Evolutionary conservation across 2,797 vertebrate species (phyloP), one percentile per base, ranked within the genome.

Genomic region (Enteromius viviparus): DNA sequence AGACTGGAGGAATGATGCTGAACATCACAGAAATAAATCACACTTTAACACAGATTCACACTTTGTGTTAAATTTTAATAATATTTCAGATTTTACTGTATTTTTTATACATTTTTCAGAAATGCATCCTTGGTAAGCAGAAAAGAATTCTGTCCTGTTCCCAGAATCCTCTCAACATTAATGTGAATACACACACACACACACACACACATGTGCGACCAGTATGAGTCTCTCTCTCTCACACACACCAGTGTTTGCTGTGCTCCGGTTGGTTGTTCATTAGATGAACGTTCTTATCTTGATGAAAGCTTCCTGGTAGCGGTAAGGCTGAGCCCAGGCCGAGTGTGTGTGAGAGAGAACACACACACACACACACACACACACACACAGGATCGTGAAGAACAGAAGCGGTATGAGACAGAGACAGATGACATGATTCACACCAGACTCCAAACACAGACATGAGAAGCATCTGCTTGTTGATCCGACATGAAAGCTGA

Each of bases 401-500:
- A 72, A 17, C 70, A 72, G 26, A 72, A 74, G 70, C 70, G 0
- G 49, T 37, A 49, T 8, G 71, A n/a, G 49, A 45, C 51, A 17
- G n/a, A 77, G 26, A 45, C 76, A 66, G 42, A 51, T 51, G 62
- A 66, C 58, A 55, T 37, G 71, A 74, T 66, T 78, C 69, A 71
- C 45, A 4, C 26, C 76, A 78, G 60, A 74, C 71, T 55, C 71
- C 45, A 66, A 51, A 79, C 64, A 79, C 21, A 23, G 26, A 53
- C 29, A 79, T 17, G 19, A 26, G 66, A 66, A 79, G 77, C 77
- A 78, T 78, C 58, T 65, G 76, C 32, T 78, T 26, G 47, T n/a
- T 34, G 70, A 51, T 51, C 29, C 34, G 29, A 53, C 70, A 74
- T 53, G 32, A 21, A 74, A 74, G 71, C 71, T 53, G 71, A n/a